Evolutionary conservation across 2,888 invertebrate genomes (phyloP).

Genomic region (Callyntrura sp.): DNA sequence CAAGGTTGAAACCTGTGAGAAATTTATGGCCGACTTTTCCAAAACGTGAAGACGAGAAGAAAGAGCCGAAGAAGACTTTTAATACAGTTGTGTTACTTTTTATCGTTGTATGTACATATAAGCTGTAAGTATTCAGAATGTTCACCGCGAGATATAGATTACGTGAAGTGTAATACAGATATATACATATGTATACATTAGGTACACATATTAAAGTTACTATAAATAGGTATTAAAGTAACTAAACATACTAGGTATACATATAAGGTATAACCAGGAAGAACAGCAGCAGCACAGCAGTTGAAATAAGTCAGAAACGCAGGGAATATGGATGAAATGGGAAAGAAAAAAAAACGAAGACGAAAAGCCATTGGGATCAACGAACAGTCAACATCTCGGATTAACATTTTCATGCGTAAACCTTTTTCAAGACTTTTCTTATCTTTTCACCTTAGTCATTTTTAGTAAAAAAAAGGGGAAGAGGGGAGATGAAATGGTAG

Average conservation of each 20-base stretch:
- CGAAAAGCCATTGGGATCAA: constrained; percentile 59
- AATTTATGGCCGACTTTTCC: constrained; percentile 72
- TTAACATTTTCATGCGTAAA: constrained; percentile 65
- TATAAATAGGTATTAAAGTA: constrained; percentile 9
- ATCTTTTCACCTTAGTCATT: constrained; percentile 36
- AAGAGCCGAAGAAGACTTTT: constrained; percentile 42
- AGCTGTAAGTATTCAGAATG: background rate
- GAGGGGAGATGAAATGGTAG: background rate
- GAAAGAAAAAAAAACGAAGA: constrained; percentile 21
- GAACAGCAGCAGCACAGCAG: constrained; percentile 7
- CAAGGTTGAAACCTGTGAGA: constrained; percentile 72
- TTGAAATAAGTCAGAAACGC: constrained; percentile 35
- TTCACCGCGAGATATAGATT: background rate
- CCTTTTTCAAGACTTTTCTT: constrained; percentile 39
- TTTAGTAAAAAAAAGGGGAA: background rate
- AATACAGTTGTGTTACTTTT: constrained; percentile 26
- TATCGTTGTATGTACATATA: constrained; percentile 29
- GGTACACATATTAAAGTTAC: no score
- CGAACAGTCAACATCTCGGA: constrained; percentile 69
- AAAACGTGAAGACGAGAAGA: constrained; percentile 64
- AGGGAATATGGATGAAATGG: constrained; percentile 46
- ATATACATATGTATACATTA: background rate
- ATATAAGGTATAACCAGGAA: background rate
- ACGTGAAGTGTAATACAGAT: background rate
- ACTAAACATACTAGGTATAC: no score